Conservation (phyloP, 1,140 invertebrate genomes). For the Rhopalosiphum maidis region DNA sequence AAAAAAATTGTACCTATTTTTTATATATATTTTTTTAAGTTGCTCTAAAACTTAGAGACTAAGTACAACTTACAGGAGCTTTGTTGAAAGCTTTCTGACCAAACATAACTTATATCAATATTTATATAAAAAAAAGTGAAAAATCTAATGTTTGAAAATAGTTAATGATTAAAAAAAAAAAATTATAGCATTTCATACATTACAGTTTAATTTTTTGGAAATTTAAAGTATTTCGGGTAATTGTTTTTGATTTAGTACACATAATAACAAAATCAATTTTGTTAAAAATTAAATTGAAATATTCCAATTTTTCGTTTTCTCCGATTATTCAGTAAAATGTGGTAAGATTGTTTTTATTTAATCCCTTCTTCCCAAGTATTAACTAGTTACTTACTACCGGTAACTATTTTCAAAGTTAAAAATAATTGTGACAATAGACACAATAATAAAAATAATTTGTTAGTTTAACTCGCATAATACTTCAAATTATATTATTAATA, state of each 20-base stretch:
- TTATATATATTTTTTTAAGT: too few relatives aligned
- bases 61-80: too few relatives aligned
- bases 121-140: neutral
- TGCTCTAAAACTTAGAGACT: too few relatives aligned
- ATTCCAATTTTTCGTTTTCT: neutral
- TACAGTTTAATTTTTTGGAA: neutral
- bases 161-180: too few relatives aligned
- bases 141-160: neutral
- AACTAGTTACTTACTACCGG: neutral
- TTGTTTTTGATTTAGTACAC: neutral
- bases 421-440: neutral
- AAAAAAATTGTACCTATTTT: too few relatives aligned
- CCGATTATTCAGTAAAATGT: neutral
- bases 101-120: neutral
- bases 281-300: neutral
- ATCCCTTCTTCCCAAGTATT: neutral
- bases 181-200: neutral
- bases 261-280: neutral
- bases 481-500: too few relatives aligned
- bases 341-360: neutral
- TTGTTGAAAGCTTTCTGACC: too few relatives aligned
- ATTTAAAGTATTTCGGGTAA: neutral
- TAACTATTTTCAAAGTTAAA: neutral
- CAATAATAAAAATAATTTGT: neutral
- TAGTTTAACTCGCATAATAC: neutral